Conservation (phyloP, 2,888 invertebrate genomes). For the Stramonita haemastoma region DNA sequence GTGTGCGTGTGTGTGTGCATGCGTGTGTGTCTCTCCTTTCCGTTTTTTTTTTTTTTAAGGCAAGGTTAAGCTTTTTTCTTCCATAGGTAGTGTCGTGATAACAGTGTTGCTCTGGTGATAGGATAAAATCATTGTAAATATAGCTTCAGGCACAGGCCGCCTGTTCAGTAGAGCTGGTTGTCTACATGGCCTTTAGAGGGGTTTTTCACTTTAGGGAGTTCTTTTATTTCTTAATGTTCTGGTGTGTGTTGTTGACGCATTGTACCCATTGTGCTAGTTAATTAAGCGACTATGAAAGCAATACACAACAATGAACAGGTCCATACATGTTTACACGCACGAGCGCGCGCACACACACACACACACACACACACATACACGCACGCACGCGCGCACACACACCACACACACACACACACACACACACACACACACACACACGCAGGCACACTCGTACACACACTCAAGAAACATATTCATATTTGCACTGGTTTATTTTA, state of each 20-base stretch:
- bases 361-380: background rate
- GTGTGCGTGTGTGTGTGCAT: no score
- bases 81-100: background rate
- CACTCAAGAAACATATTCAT: background rate
- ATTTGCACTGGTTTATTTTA: no score
- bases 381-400: background rate
- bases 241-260: no score
- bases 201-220: background rate
- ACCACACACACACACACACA: background rate
- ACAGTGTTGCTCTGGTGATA: background rate
- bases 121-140: background rate
- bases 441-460: background rate
- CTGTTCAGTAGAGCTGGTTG: no score
- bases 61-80: no score
- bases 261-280: no score
- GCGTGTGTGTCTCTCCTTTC: no score
- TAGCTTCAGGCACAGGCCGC: background rate
- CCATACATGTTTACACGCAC: background rate
- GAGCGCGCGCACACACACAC: background rate
- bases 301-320: no score
- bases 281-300: no score
- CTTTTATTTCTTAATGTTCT: background rate
- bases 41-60: no score
- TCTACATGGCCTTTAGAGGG: background rate
- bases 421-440: background rate